Evolutionary conservation across 2,888 invertebrate species (phyloP).

Genomic region (Timema podura): DNA sequence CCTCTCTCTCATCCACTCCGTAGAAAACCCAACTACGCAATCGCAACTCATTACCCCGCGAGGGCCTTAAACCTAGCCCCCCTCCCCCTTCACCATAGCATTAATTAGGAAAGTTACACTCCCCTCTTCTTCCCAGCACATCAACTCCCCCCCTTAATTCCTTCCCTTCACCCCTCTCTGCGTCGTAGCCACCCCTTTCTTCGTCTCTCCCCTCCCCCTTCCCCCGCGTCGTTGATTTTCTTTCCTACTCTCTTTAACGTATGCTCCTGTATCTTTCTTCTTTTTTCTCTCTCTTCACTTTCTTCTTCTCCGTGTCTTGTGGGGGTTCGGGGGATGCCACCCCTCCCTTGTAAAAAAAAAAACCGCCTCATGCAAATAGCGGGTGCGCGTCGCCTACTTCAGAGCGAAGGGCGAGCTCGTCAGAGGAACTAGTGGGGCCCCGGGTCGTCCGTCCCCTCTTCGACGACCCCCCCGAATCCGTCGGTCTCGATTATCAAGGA

Average conservation of each 20-base stretch:
- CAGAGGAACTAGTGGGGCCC: not conserved
- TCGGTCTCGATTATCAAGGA: not conserved
- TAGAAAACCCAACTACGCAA: conserved; percentile 27
- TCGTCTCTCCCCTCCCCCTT: conserved; percentile 20
- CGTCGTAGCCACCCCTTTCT: conserved; percentile 8
- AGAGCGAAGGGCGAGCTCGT: conserved; percentile 23
- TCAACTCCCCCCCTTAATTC: conserved; percentile 19
- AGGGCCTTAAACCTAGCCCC: conserved; percentile 18
- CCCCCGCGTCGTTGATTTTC: conserved; percentile 15
- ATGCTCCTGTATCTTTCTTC: conserved; percentile 3
- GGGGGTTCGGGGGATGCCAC: conserved; percentile 15
- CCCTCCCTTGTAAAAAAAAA: conserved; percentile 23
- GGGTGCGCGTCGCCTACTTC: conserved; percentile 21
- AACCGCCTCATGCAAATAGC: conserved; percentile 30
- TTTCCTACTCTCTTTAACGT: conserved; percentile 10
- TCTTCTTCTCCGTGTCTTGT: conserved; percentile 22
- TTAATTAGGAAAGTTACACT: conserved; percentile 29
- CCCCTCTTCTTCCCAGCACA: conserved; percentile 25
- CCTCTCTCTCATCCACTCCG: conserved; percentile 16
- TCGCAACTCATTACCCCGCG: conserved; percentile 30
- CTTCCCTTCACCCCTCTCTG: conserved; percentile 12
- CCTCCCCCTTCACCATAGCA: conserved; percentile 21
- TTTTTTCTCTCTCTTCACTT: conserved; percentile 18
- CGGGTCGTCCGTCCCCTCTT: not conserved
- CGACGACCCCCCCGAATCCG: not conserved